phyloP scores from a whole-genome alignment of 2,797 vertebrate genomes.

The Emydoidea blandingii region DNA sequence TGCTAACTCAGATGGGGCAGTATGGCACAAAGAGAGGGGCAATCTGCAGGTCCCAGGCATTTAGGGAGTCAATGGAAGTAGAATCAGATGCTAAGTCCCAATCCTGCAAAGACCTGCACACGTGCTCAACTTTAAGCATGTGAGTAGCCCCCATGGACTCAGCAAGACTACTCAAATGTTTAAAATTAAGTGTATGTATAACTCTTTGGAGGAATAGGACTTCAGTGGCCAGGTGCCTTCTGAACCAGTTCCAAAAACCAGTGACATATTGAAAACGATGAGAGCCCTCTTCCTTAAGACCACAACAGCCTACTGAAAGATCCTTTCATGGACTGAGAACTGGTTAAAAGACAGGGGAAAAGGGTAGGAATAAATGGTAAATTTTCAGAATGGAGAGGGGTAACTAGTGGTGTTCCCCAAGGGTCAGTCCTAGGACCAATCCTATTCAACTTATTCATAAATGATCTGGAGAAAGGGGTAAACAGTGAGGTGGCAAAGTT shows the following conservation, averaged over 20 bases:
- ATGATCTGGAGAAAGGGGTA: too few relatives aligned
- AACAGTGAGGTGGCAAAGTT: too few relatives aligned
- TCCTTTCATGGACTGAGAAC: too few relatives aligned
- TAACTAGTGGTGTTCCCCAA: too few relatives aligned
- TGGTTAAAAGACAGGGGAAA: too few relatives aligned
- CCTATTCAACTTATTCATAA: too few relatives aligned
- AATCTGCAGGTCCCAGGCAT: background rate
- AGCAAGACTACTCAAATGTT: background rate
- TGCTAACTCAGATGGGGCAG: background rate
- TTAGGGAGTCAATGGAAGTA: rapidly evolving
- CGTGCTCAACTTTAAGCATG: background rate
- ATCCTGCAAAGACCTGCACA: background rate
- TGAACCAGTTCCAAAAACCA: background rate
- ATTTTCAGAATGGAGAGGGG: too few relatives aligned
- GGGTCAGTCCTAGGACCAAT: too few relatives aligned
- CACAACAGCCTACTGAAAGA: background rate
- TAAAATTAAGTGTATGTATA: background rate
- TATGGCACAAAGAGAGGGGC: background rate
- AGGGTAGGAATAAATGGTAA: too few relatives aligned
- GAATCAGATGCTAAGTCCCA: background rate
- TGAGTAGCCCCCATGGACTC: background rate
- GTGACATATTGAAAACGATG: background rate
- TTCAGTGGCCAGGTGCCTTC: background rate
- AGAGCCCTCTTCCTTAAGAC: background rate
- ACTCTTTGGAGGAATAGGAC: background rate